Percentiles rank a stretch among this genome's conserved stretches.
phyloP scores from a whole-genome alignment of 2,888 invertebrate species.

The Drosophila mimica region DNA sequence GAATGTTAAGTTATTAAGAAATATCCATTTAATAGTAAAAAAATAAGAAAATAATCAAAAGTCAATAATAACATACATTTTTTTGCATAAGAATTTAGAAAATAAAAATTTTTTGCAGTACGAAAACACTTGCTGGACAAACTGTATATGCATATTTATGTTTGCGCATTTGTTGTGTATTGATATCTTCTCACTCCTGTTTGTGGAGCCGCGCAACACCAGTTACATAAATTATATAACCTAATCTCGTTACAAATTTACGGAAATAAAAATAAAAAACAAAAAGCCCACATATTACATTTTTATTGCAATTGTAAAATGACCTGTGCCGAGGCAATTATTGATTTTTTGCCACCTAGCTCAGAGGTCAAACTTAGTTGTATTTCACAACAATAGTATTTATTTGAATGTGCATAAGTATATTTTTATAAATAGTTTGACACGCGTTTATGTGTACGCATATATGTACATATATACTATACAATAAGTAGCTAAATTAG shows the following conservation, averaged over 20 bases:
- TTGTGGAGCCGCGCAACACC: slow-evolving; percentile 54
- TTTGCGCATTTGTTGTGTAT: slow-evolving; percentile 35
- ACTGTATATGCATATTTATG: neutral
- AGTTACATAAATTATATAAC: slow-evolving; percentile 67
- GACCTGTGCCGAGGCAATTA: neutral
- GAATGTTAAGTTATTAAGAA: too few species aligned
- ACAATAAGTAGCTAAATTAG: neutral
- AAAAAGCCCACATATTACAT: slow-evolving; percentile 29
- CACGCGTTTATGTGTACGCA: neutral
- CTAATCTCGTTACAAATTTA: slow-evolving; percentile 55
- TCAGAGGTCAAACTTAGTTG: neutral
- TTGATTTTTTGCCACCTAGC: slow-evolving; percentile 20
- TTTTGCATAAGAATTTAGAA: too few species aligned
- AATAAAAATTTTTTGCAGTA: too few species aligned
- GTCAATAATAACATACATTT: too few species aligned
- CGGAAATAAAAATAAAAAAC: slow-evolving; percentile 39
- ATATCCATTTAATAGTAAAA: too few species aligned
- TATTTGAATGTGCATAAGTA: neutral
- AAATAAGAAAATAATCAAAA: too few species aligned
- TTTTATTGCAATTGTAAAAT: slow-evolving; percentile 42
- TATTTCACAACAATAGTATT: neutral
- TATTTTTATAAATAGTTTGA: neutral
- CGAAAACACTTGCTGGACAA: too few species aligned
- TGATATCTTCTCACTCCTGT: slow-evolving; percentile 61
- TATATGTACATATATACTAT: neutral